These are phyloP conservation scores for Psylliodes chrysocephalus DNA, from an alignment of 2,888 invertebrate species.

Conservation along the genomic window DNA sequence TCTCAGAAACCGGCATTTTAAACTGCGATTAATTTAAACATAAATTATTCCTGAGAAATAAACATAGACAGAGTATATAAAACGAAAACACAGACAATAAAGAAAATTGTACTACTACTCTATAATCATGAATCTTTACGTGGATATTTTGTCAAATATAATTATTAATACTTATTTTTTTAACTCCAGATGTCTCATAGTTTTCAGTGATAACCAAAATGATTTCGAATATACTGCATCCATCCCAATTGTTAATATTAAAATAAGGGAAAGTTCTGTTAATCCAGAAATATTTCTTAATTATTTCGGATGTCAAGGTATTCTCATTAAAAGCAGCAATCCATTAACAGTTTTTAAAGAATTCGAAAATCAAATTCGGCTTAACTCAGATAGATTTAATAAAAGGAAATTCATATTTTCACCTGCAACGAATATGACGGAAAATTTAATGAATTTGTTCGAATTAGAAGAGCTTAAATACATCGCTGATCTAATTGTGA, in stretches of 20 bases:
- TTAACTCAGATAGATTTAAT: slow-evolving; percentile 44
- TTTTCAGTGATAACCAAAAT: slow-evolving; percentile 41
- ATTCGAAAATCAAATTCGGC: slow-evolving; percentile 47
- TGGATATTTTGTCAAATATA: slow-evolving; percentile 36
- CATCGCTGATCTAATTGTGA: slow-evolving; percentile 51
- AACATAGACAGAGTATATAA: too few relatives aligned
- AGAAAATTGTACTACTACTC: not conserved
- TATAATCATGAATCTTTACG: slow-evolving; percentile 28
- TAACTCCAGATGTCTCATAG: slow-evolving; percentile 41
- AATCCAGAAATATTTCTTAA: slow-evolving; percentile 41
- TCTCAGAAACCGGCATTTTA: too few relatives aligned
- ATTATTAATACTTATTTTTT: slow-evolving; percentile 44
- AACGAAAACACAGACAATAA: too few relatives aligned
- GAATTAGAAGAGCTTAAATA: slow-evolving; percentile 41
- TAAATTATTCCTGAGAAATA: too few relatives aligned
- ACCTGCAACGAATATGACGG: slow-evolving; percentile 25
- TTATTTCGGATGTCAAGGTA: slow-evolving; percentile 51
- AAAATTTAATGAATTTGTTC: slow-evolving; percentile 42
- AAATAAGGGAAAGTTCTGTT: slow-evolving; percentile 16
- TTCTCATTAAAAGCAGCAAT: slow-evolving; percentile 43
- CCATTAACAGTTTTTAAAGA: slow-evolving; percentile 41
- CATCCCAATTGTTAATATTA: slow-evolving; percentile 36
- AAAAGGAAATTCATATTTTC: slow-evolving; percentile 46
- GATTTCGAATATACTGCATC: slow-evolving; percentile 25
- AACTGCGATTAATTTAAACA: too few relatives aligned